A percentile compares a stretch with the other conserved stretches of the same genome.
Conservation (phyloP, 2,113 vertebrate species). For the Notiomystis cincta region DNA sequence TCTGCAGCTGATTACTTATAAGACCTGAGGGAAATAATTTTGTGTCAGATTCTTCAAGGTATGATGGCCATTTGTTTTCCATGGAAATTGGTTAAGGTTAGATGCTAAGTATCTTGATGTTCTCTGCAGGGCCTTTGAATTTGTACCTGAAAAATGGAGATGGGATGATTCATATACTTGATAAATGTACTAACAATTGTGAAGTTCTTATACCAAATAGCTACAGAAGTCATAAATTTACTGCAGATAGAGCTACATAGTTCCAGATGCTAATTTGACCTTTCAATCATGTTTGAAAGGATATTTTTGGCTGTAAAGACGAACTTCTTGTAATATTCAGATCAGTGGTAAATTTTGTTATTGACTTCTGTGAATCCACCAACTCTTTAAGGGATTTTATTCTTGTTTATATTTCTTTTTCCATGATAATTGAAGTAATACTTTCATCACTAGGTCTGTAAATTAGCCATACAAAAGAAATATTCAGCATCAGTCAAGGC, state of each 20-base stretch:
- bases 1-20: not conserved
- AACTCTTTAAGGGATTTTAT: not conserved
- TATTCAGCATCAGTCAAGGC: not conserved
- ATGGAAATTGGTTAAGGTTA: slow-evolving; percentile 3
- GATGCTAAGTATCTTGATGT: not conserved
- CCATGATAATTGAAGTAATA: not conserved
- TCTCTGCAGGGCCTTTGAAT: not conserved
- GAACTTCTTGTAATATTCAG: not conserved
- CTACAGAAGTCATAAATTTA: not conserved
- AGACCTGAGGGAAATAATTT: not conserved
- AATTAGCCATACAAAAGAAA: not conserved
- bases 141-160: not conserved
- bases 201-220: not conserved
- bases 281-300: not conserved
- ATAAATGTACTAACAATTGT: not conserved
- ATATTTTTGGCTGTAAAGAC: not conserved
- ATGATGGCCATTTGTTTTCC: not conserved
- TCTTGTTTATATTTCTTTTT: not conserved
- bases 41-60: not conserved
- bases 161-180: not conserved
- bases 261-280: slow-evolving; percentile 1
- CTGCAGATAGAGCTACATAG: not conserved
- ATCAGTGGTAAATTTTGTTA: not conserved
- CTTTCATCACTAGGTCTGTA: not conserved
- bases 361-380: not conserved